Base-by-base conservation (phyloP, 2,113 vertebrate genomes). In the Engraulis encrasicolus region DNA sequence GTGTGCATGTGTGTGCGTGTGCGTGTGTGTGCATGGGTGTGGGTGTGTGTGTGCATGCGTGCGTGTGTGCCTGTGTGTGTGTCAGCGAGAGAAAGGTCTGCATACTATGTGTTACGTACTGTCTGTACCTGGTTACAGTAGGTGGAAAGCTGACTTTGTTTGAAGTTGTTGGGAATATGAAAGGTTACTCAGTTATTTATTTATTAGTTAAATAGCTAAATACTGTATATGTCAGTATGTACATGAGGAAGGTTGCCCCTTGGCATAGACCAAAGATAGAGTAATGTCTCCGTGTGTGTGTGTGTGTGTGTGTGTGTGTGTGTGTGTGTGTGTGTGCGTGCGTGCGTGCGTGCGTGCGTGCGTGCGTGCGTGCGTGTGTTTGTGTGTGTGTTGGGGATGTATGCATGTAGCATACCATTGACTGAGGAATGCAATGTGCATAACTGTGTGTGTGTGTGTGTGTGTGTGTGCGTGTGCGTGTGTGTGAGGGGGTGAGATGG, bases 361-460 rank as follows among this genome's bases (percentile, higher is more conserved):
- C 20, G 52, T 20, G 52, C 19, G 52, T 54, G 52, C 20, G 52
- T 19, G 52, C 2, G 52, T 54, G 15, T 54, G 52, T 54, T 17
- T 54, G 19, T 20, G 17, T 54, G 52, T 20, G 19, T 61, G 58
- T 1, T 71, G 61, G 27, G 66, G n/a, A n/a, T n/a, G n/a, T n/a
- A n/a, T n/a, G n/a, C n/a, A n/a, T n/a, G n/a, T n/a, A n/a, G n/a
- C n/a, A n/a, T n/a, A n/a, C n/a, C n/a, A n/a, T n/a, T n/a, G n/a
- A 34, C 66, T 31, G 17, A 74, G 66, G 66, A 74, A 74, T 3
- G 40, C 40, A n/a, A n/a, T n/a, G 40, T 45, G 40, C 9, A 6
- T 90, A 87, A 88, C n/a, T 90, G 91, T 85, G 85, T 88, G 91
- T 54, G 19, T 54, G 91, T 92, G 92, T 93, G 90, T 90, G 89